phyloP scores from a whole-genome alignment of 2,113 vertebrate genomes.

The Scomber colias region DNA sequence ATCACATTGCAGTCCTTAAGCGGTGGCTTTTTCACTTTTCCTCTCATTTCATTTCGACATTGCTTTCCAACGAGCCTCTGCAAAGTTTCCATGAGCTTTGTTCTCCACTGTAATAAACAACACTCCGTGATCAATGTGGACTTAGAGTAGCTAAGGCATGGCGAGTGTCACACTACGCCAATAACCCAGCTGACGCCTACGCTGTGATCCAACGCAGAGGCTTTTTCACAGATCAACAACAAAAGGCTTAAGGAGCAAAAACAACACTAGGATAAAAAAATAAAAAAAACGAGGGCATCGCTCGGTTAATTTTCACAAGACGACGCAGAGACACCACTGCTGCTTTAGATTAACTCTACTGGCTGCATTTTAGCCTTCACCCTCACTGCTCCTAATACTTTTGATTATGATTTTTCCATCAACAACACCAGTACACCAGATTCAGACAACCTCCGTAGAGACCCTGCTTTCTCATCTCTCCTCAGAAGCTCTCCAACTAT shows the following conservation, averaged over 20 bases:
- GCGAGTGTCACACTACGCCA: constrained; percentile 44
- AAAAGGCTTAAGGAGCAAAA: constrained; percentile 25
- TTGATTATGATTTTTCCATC: constrained; percentile 56
- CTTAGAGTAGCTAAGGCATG: constrained; percentile 15
- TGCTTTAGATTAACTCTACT: constrained; percentile 14
- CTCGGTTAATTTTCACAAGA: constrained; percentile 40
- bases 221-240: constrained; percentile 26
- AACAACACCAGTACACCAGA: constrained; percentile 28
- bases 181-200: constrained; percentile 33
- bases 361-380: constrained; percentile 36
- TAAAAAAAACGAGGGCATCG: constrained; percentile 19
- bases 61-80: constrained; percentile 15
- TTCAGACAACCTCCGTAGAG: constrained; percentile 21
- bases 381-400: constrained; percentile 19
- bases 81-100: constrained; percentile 40
- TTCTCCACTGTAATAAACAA: constrained; percentile 23
- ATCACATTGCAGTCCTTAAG: constrained; percentile 1
- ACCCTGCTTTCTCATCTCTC: constrained; percentile 21
- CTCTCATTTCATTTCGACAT: constrained; percentile 1
- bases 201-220: constrained; percentile 12
- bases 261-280: constrained; percentile 15
- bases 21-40: not conserved
- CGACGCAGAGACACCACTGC: constrained; percentile 7
- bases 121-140: not conserved
- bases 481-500: constrained; percentile 37